Base-by-base conservation (phyloP, 2,113 vertebrate genomes). In the Reinhardtius hippoglossoides region DNA sequence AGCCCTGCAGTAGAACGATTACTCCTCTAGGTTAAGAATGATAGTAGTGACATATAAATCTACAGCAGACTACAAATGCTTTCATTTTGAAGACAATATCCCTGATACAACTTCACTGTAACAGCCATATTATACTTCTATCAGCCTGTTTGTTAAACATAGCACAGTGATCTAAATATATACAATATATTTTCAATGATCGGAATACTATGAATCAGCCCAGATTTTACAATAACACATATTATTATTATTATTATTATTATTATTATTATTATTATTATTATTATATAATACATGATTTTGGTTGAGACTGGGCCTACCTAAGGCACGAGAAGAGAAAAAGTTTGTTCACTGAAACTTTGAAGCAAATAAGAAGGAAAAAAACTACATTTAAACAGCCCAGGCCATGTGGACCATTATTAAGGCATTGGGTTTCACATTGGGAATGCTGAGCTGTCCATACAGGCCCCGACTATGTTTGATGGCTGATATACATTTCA, bases 341-440 rank as follows among this genome's bases (percentile, higher is more conserved):
- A 74, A 59, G 52, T 65, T 81, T 70, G 12, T 10, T 15, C 10
- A 1, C 20, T 52, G 2, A 48, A 3, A 68, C 10, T 63, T 74
- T 62, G 0, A 46, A 64, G 64, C 59, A 31, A 35, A 76, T 27
- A 0, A n/a, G 9, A 3, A 16, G 6, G 3, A 64, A 52, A 70
- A 9, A 18, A 6, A 9, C 9, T 12, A 12, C n/a, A 72, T 20
- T 48, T 5, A 5, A 48, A 48, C 62, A 35, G 24, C 1, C 15
- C 15, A 0, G 2, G 10, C 18, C 40, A 42, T 42, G 40, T 42
- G 23, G 1, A n/a, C 5, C 7, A 3, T 57, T 23, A 21, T 0
- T 1, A 1, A 63, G 35, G 20, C 20, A 23, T 16, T 27, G 67
- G 68, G 72, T 81, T 78, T 73, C 82, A 79, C 75, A 75, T 76